Conservation (phyloP, 2,113 vertebrate species). For the Anarhynchus alexandrinus region DNA sequence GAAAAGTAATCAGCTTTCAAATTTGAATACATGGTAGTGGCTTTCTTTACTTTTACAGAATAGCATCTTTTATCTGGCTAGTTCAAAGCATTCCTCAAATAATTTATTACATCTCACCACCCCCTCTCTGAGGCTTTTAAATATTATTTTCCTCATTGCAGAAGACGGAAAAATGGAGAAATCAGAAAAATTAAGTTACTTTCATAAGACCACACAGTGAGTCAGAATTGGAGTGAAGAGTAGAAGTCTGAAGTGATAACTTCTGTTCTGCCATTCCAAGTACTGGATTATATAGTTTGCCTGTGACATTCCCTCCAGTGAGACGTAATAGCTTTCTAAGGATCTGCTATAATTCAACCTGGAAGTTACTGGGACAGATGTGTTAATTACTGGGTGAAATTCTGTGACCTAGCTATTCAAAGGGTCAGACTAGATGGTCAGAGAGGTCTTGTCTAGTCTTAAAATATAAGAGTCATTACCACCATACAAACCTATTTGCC, state of each 20-base stretch:
- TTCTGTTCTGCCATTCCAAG: background rate
- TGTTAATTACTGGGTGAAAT: conserved; percentile 37
- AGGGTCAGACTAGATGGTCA: conserved; percentile 16
- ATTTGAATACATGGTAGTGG: background rate
- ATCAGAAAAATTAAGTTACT: conserved; percentile 29
- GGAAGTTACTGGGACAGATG: conserved; percentile 22
- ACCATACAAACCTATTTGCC: background rate
- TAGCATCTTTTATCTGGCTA: conserved; percentile 35
- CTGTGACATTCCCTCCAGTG: conserved; percentile 5
- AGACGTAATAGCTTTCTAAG: conserved; percentile 8
- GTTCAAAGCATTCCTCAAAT: conserved; percentile 59
- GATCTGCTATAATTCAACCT: conserved; percentile 12
- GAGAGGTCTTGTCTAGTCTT: conserved; percentile 16
- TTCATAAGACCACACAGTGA: conserved; percentile 45
- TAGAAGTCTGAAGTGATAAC: background rate
- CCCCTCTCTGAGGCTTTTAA: conserved; percentile 3
- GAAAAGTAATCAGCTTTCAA: conserved; percentile 38
- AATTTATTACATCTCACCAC: conserved; percentile 22
- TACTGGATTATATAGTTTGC: background rate
- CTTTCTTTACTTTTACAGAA: conserved; percentile 33
- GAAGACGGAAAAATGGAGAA: conserved; percentile 43
- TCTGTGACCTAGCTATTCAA: conserved; percentile 36
- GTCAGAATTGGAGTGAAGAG: background rate
- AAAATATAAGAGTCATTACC: background rate
- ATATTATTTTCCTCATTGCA: conserved; percentile 16